Percentiles rank a stretch among this genome's conserved stretches.
Evolutionary conservation across 2,888 invertebrate species (phyloP).

Genomic region (Stratiomys singularior): DNA sequence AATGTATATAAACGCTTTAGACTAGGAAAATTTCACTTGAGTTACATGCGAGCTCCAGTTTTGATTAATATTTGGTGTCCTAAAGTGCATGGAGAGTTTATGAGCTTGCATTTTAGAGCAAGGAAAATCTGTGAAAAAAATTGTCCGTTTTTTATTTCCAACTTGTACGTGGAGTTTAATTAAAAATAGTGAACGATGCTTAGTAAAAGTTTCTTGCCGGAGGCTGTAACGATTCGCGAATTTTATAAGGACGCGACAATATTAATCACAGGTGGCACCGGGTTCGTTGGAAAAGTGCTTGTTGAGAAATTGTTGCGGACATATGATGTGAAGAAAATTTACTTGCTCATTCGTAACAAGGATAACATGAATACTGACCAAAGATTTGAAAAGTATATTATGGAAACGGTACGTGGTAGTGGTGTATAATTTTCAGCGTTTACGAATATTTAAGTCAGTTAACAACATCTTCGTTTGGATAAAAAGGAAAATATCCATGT

Average conservation of each 20-base stretch:
- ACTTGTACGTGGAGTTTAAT: not conserved
- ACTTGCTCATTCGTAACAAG: conserved; percentile 64
- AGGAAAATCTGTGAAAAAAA: not conserved
- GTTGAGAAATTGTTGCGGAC: conserved; percentile 63
- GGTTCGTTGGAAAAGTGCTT: conserved; percentile 65
- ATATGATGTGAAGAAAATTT: conserved; percentile 63
- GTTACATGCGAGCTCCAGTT: not conserved
- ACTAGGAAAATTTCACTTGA: not conserved
- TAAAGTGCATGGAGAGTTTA: not conserved
- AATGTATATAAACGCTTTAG: not conserved
- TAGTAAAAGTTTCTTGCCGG: conserved; percentile 47
- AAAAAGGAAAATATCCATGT: no score
- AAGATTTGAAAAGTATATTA: conserved; percentile 62
- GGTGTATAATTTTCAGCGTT: no score
- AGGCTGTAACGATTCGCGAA: conserved; percentile 55
- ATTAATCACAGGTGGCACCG: conserved; percentile 65
- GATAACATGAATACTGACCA: conserved; percentile 61
- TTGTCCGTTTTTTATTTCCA: not conserved
- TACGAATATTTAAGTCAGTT: no score
- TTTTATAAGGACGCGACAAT: conserved; percentile 64
- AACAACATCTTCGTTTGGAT: no score
- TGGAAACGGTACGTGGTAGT: conserved; percentile 63
- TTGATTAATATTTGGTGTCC: not conserved
- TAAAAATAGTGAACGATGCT: not conserved
- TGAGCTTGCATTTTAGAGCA: not conserved